A percentile compares a stretch with the other conserved stretches of the same genome.
phyloP scores from a whole-genome alignment of 53 echinoderm and acorn worm genomes.

The Crossaster papposus region DNA sequence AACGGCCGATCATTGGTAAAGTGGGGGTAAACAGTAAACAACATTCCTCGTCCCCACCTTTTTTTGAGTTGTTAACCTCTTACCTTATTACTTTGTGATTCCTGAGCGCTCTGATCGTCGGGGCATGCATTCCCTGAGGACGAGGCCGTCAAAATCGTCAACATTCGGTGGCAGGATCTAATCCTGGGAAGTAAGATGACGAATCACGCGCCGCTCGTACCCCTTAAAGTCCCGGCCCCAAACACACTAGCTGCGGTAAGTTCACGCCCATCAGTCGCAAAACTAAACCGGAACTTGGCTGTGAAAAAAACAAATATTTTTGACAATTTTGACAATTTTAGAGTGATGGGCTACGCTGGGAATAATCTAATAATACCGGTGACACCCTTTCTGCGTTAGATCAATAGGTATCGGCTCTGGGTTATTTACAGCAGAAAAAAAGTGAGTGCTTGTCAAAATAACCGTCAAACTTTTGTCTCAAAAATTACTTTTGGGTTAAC shows the following conservation, averaged over 20 bases:
- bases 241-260: conserved; percentile 15
- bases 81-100: background rate
- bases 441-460: conserved; percentile 14
- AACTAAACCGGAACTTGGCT: conserved; percentile 52
- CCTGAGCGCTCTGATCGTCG: background rate
- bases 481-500: background rate
- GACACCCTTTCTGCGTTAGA: conserved; percentile 10
- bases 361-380: conserved; percentile 8
- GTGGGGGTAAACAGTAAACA: conserved; percentile 43
- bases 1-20: conserved; percentile 40
- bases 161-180: conserved; percentile 1
- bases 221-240: conserved; percentile 1
- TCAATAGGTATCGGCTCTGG: conserved; percentile 3
- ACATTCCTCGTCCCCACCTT: conserved; percentile 46
- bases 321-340: conserved; percentile 11
- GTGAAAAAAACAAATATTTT: conserved; percentile 1
- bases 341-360: conserved; percentile 23
- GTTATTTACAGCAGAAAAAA: background rate
- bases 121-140: conserved; percentile 14
- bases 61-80: conserved; percentile 20
- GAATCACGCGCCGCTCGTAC: background rate
- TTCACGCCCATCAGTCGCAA: conserved; percentile 19
- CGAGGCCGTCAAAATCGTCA: background rate
- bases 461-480: background rate
- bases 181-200: conserved; percentile 24